phyloP scores from a whole-genome alignment of 1,140 invertebrate genomes.

The Paracyclopina nana region DNA sequence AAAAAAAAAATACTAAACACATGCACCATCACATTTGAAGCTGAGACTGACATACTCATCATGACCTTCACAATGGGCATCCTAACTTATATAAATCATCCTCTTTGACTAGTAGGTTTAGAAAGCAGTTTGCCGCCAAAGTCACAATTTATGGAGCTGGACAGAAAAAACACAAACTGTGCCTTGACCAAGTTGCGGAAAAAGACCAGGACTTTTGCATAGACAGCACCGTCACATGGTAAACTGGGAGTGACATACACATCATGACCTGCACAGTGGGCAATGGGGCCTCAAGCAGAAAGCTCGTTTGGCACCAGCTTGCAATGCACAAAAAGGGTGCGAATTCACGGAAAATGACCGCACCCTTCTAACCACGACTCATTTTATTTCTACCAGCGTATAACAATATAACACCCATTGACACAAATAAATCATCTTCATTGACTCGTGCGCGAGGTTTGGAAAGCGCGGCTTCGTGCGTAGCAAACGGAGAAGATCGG shows the following conservation, averaged over 20 bases:
- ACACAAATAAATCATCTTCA: no score
- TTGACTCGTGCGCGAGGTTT: no score
- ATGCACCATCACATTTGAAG: neutral
- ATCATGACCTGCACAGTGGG: neutral
- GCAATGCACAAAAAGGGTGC: neutral
- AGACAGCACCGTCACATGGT: neutral
- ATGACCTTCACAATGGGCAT: no score
- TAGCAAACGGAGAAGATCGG: no score
- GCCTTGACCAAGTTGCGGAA: neutral
- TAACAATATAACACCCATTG: no score
- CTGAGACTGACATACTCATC: neutral
- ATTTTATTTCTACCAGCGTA: no score
- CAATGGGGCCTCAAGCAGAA: neutral
- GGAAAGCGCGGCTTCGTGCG: no score
- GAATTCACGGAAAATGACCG: neutral
- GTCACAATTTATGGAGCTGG: conserved; percentile 1
- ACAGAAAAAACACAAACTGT: neutral
- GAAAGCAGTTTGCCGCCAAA: neutral
- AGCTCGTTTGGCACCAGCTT: neutral
- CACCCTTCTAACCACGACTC: neutral
- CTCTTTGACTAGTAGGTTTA: no score
- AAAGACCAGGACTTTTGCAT: neutral
- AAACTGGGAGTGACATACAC: neutral
- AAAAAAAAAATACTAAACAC: neutral
- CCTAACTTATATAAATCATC: no score